Evolutionary conservation across 2,113 vertebrate species (phyloP), one percentile per base, ranked within the genome.

Genomic region (Phocoena phocoena): DNA sequence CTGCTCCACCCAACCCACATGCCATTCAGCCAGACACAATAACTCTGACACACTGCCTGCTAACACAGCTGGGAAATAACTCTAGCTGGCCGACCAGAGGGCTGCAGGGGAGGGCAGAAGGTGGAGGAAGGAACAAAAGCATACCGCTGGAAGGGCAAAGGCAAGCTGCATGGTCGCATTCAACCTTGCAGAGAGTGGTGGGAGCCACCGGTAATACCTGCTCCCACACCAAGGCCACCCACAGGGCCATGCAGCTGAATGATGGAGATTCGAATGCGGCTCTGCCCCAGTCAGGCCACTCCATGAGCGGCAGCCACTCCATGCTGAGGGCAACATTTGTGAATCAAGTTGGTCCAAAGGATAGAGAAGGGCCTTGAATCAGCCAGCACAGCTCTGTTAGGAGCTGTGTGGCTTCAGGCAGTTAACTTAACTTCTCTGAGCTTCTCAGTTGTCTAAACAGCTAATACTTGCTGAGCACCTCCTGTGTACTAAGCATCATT

Each of bases 1-100:
- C 74, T 77, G 47, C 14, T 25, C 44, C 23, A 33, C 41, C 31
- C 23, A 8, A 13, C 2, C 28, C 12, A 5, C 0, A 0, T 5
- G 17, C 44, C 28, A 0, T 53, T 2, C 9, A 76, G 23, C 79
- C 4, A 50, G 60, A 89, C 44, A 38, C 15, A 4, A 6, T 0
- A 31, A 6, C 67, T 47, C 2, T 8, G 21, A 50, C 62, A 33
- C 1, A 33, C 41, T 3, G 14, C 71, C 31, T 36, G 8, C 9
- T 17, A 3, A 67, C 3, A 47, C 1, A 9, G 12, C 60, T 67
- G 81, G 41, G 41, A 44, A 74, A 47, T 36, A 36, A 67, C 79
- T 67, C 50, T 33, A 41, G 50, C 31, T 18, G 3, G 18, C 47
- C 26, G 8, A 28, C 60, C 84, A 60, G 63, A 70, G 62, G 28